These are phyloP conservation scores for Sorex araneus DNA, from an alignment of 2,113 vertebrate species.

Conservation along the genomic window DNA sequence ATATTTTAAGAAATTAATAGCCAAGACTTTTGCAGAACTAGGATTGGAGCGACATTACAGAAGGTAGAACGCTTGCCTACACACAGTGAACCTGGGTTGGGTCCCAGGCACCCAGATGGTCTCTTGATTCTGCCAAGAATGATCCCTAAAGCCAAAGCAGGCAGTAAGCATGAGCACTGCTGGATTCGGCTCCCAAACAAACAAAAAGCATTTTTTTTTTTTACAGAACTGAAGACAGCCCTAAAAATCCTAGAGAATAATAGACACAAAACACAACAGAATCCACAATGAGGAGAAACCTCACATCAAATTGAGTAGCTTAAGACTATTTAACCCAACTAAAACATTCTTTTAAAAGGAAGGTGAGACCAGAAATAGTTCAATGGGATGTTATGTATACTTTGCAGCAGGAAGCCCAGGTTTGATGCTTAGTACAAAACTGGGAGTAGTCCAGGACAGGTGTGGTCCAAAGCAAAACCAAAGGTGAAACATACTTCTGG, in stretches of 20 bases:
- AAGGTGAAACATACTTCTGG: not conserved
- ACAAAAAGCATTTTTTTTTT: not conserved
- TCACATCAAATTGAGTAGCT: not conserved
- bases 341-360: conserved; percentile 30
- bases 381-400: no score
- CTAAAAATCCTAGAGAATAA: not conserved
- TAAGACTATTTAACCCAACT: not conserved
- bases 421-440: no score
- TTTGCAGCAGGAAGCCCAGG: no score
- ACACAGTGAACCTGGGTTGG: no score
- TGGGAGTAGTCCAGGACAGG: no score
- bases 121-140: no score
- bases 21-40: conserved; percentile 12
- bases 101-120: not conserved
- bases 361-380: not conserved
- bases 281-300: not conserved
- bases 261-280: not conserved
- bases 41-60: not conserved
- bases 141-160: no score
- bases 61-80: no score
- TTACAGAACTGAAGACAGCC: conserved; percentile 22
- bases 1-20: conserved; percentile 25
- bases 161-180: no score
- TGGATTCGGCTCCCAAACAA: not conserved
- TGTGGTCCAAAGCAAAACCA: no score